Evolutionary conservation across 1,140 invertebrate species (phyloP), one percentile per base, ranked within the genome.

Genomic region (Nautilus pompilius): DNA sequence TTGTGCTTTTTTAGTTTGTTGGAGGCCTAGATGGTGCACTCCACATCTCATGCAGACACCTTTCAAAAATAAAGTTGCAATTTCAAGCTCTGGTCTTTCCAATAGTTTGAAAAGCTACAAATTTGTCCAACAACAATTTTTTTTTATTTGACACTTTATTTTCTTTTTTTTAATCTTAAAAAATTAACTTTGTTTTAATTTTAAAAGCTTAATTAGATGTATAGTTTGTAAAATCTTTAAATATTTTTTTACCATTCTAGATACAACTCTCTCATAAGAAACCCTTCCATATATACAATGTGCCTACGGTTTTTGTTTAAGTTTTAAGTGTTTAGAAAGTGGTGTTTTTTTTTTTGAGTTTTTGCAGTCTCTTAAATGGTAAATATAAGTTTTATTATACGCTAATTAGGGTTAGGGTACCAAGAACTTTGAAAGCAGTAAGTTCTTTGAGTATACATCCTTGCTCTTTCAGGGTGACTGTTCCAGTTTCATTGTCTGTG

Each of bases 401-500:
- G 56, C 20, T 36, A 17, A 36, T n/a, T 20, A 36, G 30, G 5
- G 26, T 17, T 6, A 13, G 10, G 24, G 5, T 10, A 10, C 17
- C 22, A 22, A 13, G 24, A 15, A 15, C 5, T 28, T 24, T 5
- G 41, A 17, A 28, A 15, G 22, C 17, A 2, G 48, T 26, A 36
- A 0, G 22, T 51, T 33, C 20, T 46, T 45, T 29, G 17, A 20
- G 17, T 22, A n/a, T n/a, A 33, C 28, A 10, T 5, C 2, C 34
- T 28, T 34, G 64, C 24, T 57, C 22, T 67, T 71, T 10, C 65
- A 74, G 72, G 51, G 22, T 24, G 24, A 66, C 70, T 36, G 59
- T 58, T 24, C 62, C 60, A 26, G 32, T 72, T 30, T 60, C 67
- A 28, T 34, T 71, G 26, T 48, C 57, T 3, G 61, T 74, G 22